Evolutionary conservation across 2,888 invertebrate genomes (phyloP).

Genomic region (Lysandra bellargus): DNA sequence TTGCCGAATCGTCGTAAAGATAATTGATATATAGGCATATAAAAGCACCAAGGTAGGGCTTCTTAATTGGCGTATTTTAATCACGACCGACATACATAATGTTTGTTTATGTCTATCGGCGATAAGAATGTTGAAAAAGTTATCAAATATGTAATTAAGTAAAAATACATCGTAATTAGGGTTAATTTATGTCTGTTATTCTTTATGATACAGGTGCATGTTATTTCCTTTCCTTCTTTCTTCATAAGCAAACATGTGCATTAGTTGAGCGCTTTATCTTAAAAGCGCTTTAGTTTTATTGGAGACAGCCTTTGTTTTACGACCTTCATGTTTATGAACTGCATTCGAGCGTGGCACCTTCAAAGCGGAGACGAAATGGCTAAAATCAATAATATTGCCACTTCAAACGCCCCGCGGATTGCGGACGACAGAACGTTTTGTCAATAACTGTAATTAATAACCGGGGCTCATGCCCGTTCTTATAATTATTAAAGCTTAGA

Average conservation of each 20-base stretch:
- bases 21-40: slow-evolving; percentile 27
- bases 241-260: not conserved
- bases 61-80: slow-evolving; percentile 27
- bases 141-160: not conserved
- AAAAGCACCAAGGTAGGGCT: slow-evolving; percentile 23
- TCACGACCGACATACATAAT: slow-evolving; percentile 25
- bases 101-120: slow-evolving; percentile 8
- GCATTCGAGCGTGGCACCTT: slow-evolving; percentile 41
- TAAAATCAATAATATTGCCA: slow-evolving; percentile 55
- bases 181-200: not conserved
- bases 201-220: not conserved
- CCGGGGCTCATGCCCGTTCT: slow-evolving; percentile 58
- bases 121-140: not conserved
- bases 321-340: slow-evolving; percentile 31
- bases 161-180: not conserved
- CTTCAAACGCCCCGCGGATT: slow-evolving; percentile 52
- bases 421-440: slow-evolving; percentile 59
- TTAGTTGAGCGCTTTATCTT: not conserved
- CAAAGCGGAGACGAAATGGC: slow-evolving; percentile 44
- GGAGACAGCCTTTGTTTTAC: slow-evolving; percentile 6
- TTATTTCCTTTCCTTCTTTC: not conserved
- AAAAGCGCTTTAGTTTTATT: not conserved
- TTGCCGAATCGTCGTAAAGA: slow-evolving; percentile 28
- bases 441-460: slow-evolving; percentile 75
- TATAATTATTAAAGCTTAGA: slow-evolving; percentile 74